Conservation (phyloP, 2,797 vertebrate species). For the Antennarius maculatus region DNA sequence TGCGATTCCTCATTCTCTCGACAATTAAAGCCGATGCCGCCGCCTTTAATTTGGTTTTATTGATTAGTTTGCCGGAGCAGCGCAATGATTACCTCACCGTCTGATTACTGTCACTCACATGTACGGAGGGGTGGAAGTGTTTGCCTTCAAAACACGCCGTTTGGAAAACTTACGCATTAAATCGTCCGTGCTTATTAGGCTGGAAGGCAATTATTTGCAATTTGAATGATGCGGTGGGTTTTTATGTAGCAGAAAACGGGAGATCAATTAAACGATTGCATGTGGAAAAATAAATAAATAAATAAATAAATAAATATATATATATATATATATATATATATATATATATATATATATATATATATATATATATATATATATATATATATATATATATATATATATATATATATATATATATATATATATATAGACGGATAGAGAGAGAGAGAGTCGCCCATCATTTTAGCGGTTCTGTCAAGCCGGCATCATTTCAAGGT, state of each 20-base stretch:
- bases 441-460: constrained; percentile 39
- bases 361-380: not conserved
- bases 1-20: constrained; percentile 44
- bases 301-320: too few species aligned
- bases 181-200: constrained; percentile 37
- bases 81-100: constrained; percentile 15
- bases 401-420: too few species aligned
- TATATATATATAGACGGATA: constrained; percentile 7
- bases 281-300: too few species aligned
- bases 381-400: not conserved
- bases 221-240: constrained; percentile 10
- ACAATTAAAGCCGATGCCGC: constrained; percentile 30
- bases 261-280: not conserved
- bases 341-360: not conserved
- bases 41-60: constrained; percentile 33
- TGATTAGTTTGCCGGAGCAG: not conserved
- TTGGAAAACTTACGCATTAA: constrained; percentile 10
- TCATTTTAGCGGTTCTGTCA: constrained; percentile 60
- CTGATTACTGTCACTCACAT: constrained; percentile 49
- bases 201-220: constrained; percentile 27
- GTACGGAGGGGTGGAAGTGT: too few species aligned
- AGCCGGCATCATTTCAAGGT: constrained; percentile 49
- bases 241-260: not conserved
- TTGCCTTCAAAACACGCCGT: not conserved
- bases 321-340: not conserved